These are phyloP conservation scores for Ellobium chinense DNA, from an alignment of 2,888 invertebrate genomes.

Conservation along the genomic window DNA sequence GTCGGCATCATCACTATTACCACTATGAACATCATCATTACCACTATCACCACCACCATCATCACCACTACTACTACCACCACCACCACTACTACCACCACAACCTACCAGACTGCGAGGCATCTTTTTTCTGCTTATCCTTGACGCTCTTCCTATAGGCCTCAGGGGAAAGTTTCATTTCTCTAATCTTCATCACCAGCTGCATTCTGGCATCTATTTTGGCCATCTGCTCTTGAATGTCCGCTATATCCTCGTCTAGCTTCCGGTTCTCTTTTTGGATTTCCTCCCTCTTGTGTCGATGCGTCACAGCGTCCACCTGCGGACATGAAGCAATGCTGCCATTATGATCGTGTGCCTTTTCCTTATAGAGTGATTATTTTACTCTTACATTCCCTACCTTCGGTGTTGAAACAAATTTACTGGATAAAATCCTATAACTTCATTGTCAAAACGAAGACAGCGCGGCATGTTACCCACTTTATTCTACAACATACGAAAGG, in stretches of 20 bases:
- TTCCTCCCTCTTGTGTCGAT: constrained; percentile 59
- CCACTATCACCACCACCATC: neutral
- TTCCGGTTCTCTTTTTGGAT: constrained; percentile 38
- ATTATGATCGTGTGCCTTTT: too few relatives aligned
- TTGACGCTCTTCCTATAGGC: constrained; percentile 64
- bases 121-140: constrained; percentile 48
- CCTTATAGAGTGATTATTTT: too few relatives aligned
- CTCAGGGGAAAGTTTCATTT: constrained; percentile 67
- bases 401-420: too few relatives aligned
- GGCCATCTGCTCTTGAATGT: constrained; percentile 59
- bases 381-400: too few relatives aligned
- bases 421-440: too few relatives aligned
- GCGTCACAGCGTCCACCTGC: constrained; percentile 58
- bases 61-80: neutral
- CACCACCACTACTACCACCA: neutral
- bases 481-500: too few relatives aligned
- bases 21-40: neutral
- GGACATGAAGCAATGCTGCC: too few relatives aligned
- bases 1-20: neutral
- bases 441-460: too few relatives aligned
- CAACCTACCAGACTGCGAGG: neutral
- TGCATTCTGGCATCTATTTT: constrained; percentile 59
- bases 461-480: too few relatives aligned
- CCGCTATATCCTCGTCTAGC: constrained; percentile 59
- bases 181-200: constrained; percentile 66